Evolutionary conservation across 2,888 invertebrate species (phyloP).

Genomic region (Eurytoma adleriae): DNA sequence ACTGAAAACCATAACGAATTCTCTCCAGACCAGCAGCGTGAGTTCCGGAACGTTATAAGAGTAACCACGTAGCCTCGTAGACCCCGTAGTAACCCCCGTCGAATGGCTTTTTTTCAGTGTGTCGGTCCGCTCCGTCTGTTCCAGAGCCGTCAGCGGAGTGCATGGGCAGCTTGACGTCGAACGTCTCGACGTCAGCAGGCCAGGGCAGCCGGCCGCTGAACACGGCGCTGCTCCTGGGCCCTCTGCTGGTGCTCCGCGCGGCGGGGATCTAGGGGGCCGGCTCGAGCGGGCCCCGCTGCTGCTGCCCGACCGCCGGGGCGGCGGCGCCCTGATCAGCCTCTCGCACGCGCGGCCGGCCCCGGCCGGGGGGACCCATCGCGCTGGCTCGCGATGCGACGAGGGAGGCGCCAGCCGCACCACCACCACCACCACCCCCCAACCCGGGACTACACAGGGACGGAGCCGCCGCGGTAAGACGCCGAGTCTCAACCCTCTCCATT

Average conservation of each 20-base stretch:
- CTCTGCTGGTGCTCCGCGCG: not conserved
- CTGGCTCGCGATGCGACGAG: slow-evolving; percentile 34
- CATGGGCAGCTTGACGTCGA: slow-evolving; percentile 71
- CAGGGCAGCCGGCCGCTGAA: slow-evolving; percentile 60
- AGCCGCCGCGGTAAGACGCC: too few relatives aligned
- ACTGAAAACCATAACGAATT: too few relatives aligned
- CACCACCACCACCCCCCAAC: not conserved
- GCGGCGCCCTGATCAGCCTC: not conserved
- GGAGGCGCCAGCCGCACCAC: not conserved
- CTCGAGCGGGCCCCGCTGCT: not conserved
- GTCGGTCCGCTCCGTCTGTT: slow-evolving; percentile 34
- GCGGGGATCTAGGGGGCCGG: not conserved
- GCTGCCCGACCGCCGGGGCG: not conserved
- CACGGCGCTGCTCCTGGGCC: slow-evolving; percentile 43
- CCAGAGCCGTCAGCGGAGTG: slow-evolving; percentile 72
- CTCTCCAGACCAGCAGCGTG: too few relatives aligned
- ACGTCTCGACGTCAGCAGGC: slow-evolving; percentile 67
- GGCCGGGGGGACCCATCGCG: slow-evolving; percentile 16
- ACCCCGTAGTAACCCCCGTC: too few relatives aligned
- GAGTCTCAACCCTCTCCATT: too few relatives aligned
- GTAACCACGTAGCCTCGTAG: too few relatives aligned
- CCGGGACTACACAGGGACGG: too few relatives aligned
- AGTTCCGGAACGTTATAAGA: too few relatives aligned
- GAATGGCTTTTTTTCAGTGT: too few relatives aligned
- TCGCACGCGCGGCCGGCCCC: slow-evolving; percentile 1